Evolutionary conservation across 2,888 invertebrate genomes (phyloP).

Genomic region (Bruchidius siliquastri): DNA sequence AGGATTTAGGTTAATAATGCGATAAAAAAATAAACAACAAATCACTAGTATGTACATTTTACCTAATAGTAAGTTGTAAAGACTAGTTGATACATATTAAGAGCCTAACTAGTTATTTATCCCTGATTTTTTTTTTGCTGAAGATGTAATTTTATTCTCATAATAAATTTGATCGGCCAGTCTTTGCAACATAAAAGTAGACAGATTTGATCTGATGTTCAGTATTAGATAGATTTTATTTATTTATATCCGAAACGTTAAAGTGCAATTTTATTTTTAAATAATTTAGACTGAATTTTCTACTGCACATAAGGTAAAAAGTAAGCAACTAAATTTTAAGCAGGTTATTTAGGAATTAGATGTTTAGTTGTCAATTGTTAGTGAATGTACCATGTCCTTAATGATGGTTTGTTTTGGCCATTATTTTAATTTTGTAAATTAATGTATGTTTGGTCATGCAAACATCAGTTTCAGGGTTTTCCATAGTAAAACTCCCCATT

Average conservation of each 20-base stretch:
- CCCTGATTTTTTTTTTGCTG: not conserved
- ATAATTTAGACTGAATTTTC: conserved; percentile 15
- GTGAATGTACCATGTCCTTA: conserved; percentile 33
- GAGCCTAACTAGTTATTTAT: not conserved
- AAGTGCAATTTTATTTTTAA: conserved; percentile 18
- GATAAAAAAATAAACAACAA: not conserved
- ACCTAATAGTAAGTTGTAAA: not conserved
- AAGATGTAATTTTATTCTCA: no score
- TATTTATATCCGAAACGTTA: not conserved
- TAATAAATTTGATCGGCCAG: not conserved
- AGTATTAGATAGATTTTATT: conserved; percentile 11
- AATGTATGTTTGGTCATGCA: conserved; percentile 34
- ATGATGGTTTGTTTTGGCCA: conserved; percentile 39
- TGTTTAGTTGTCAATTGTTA: conserved; percentile 38
- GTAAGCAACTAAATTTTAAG: conserved; percentile 29
- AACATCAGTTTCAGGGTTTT: conserved; percentile 40
- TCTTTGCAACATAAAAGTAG: not conserved
- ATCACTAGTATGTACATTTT: not conserved
- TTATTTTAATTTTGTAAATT: conserved; percentile 36
- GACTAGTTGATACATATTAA: not conserved
- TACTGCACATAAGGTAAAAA: conserved; percentile 12
- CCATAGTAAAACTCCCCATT: conserved; percentile 43
- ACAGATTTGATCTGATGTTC: conserved; percentile 7
- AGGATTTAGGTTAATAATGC: not conserved
- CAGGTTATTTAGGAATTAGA: conserved; percentile 35